A percentile compares a stretch with the other conserved stretches of the same genome.
phyloP scores from a whole-genome alignment of 2,113 vertebrate genomes.

The Tichodroma muraria region DNA sequence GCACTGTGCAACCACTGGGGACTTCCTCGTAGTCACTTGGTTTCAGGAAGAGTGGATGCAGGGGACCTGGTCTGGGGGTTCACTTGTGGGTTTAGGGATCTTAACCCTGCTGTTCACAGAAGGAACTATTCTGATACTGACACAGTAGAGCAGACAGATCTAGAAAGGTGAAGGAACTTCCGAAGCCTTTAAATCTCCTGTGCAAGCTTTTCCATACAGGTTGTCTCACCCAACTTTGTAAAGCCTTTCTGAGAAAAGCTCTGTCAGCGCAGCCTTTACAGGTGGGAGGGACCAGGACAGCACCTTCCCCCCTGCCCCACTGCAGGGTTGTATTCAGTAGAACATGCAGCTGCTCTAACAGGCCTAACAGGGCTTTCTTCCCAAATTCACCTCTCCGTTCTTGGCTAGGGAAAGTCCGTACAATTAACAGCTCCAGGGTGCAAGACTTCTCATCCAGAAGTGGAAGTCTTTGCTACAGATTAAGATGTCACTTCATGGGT shows the following conservation, averaged over 20 bases:
- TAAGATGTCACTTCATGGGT: background rate
- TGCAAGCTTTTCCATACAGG: background rate
- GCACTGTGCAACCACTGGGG: rapidly evolving
- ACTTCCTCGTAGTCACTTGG: background rate
- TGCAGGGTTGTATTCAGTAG: background rate
- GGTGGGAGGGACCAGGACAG: background rate
- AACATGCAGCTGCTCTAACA: background rate
- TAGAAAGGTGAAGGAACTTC: background rate
- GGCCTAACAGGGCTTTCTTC: background rate
- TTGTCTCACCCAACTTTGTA: rapidly evolving
- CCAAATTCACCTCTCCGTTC: background rate
- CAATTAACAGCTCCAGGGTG: background rate
- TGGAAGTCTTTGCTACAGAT: background rate
- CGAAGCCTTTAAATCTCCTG: background rate
- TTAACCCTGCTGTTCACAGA: background rate
- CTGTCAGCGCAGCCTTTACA: background rate
- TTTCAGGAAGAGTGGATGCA: background rate
- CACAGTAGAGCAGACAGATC: background rate
- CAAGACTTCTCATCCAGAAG: background rate
- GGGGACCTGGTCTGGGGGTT: background rate
- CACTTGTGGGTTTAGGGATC: background rate
- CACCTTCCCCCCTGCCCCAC: background rate
- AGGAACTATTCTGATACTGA: background rate
- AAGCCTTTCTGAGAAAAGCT: background rate
- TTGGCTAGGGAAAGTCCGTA: background rate